A percentile compares a stretch with the other conserved stretches of the same genome.
Conservation (phyloP, 2,888 invertebrate species). For the Drosophila engyochracea region DNA sequence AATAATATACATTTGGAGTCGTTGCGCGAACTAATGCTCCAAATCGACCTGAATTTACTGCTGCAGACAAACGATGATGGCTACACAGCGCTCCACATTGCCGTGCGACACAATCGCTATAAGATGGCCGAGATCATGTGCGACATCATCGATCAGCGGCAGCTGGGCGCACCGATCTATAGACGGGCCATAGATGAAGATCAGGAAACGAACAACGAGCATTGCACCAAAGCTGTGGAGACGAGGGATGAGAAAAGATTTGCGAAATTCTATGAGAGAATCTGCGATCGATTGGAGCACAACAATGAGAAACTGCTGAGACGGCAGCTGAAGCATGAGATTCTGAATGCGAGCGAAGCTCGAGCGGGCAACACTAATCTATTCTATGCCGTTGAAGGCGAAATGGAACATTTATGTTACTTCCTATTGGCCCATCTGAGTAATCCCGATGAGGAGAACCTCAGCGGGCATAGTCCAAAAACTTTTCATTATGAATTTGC, state of each 20-base stretch:
- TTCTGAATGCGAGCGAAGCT: constrained; percentile 79
- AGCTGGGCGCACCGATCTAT: constrained; percentile 55
- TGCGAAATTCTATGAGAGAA: constrained; percentile 65
- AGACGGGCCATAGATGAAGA: constrained; percentile 29
- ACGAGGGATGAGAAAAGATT: constrained; percentile 46
- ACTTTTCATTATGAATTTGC: constrained; percentile 75
- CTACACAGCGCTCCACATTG: constrained; percentile 81
- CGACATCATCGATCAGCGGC: constrained; percentile 73
- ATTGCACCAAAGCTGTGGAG: constrained; percentile 4
- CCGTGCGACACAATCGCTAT: constrained; percentile 77
- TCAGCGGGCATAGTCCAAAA: constrained; percentile 79
- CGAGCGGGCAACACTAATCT: constrained; percentile 79
- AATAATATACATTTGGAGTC: constrained; percentile 70
- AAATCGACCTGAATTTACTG: constrained; percentile 73
- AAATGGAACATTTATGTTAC: constrained; percentile 80
- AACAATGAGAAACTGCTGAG: constrained; percentile 29
- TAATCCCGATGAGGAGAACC: constrained; percentile 81
- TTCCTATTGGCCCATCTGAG: constrained; percentile 81
- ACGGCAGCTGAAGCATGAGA: constrained; percentile 55
- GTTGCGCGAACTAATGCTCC: constrained; percentile 66
- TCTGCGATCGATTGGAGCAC: constrained; percentile 57
- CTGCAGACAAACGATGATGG: constrained; percentile 81
- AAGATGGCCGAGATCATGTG: constrained; percentile 77
- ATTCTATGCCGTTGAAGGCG: constrained; percentile 80
- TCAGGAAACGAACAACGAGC: constrained; percentile 2